Conservation (phyloP, 2,113 vertebrate species). For the Oceanodroma tethys region DNA sequence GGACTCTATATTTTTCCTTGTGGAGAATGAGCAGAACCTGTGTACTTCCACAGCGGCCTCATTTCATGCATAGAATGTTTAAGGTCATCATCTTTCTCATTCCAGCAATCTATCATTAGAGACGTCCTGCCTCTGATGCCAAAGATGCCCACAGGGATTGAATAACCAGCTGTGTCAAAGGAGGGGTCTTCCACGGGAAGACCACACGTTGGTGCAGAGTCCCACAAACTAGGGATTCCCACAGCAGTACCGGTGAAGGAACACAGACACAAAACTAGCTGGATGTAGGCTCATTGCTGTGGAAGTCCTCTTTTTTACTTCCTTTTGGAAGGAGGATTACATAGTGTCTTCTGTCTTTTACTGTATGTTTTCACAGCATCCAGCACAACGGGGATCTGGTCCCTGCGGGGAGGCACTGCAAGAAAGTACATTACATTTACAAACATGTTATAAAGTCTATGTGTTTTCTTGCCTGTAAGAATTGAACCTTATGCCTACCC, state of each 20-base stretch:
- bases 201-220: background rate
- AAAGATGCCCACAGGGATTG: background rate
- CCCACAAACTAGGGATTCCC: background rate
- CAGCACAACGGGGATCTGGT: background rate
- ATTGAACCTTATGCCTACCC: background rate
- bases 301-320: background rate
- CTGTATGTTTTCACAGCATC: background rate
- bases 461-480: background rate
- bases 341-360: background rate
- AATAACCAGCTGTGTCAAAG: background rate
- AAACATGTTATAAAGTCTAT: background rate
- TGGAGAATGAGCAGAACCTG: background rate
- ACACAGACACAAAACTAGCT: background rate
- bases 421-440: background rate
- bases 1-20: background rate
- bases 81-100: background rate
- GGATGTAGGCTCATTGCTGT: background rate
- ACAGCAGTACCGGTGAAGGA: background rate
- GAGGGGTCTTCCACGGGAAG: background rate
- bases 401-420: background rate
- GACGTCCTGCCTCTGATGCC: background rate
- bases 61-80: background rate
- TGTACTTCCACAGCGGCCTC: accelerated
- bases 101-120: background rate
- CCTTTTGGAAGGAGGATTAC: background rate